Base-by-base conservation (phyloP, 2,797 vertebrate species). In the Rhynchotus rufescens region DNA sequence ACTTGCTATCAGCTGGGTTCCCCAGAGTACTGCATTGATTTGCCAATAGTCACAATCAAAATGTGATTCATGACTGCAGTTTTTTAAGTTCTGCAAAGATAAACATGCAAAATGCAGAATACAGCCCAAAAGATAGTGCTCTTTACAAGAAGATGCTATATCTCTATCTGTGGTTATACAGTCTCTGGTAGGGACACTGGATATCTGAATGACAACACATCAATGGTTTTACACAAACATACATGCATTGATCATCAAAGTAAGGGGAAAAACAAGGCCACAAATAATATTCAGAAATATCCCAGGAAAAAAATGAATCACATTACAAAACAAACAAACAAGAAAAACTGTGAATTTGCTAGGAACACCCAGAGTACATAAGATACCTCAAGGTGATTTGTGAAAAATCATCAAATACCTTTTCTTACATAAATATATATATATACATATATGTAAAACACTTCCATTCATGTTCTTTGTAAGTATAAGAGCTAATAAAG, bases 301-400 rank as follows among this genome's bases (percentile, higher is more conserved):
- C 42, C 34, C 62, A 32, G 8, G 44, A 52, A 69, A 51, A 69
- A 69, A 85, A 68, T 30, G 2, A 67, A 80, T 68, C 42, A 45
- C 0, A 1, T 20, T 62, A n/a, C 36, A 51, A 44, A 75, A 17
- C 30, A 9, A 59, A 59, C 11, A 11, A 45, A 51, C 26, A 51
- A 15, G 0, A 19, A 0, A 1, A 22, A 14, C 23, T 42, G 12
- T 36, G 47, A 30, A 84, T 68, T 25, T 84, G 21, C 19, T 49
- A 26, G 56, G 64, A 57, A 57, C 17, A 28, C 16, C 22, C 74
- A 23, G 15, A 62, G 40, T 14, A 69, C 16, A 15, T 26, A 9
- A 42, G 12, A 36, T 57, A 9, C 15, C 15, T 84, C 30, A 68
- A 36, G 8, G 40, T 74, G n/a, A 57, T 68, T 62, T 51, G 6